Base-by-base conservation (phyloP, 2,888 invertebrate species). In the Anagyrus pseudococci region DNA sequence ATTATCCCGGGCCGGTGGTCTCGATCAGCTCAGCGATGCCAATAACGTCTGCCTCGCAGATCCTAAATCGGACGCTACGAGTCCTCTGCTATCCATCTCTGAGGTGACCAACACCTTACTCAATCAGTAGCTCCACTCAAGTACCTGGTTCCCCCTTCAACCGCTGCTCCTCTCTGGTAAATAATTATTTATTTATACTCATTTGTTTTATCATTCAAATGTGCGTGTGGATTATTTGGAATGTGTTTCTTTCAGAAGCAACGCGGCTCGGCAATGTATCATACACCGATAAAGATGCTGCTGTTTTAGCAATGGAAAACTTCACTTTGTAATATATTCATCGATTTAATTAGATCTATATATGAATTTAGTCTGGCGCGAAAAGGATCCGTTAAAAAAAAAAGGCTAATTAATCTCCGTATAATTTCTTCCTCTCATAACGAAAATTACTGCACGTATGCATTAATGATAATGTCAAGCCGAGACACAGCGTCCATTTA, bases 31-130 rank as follows among this genome's bases (percentile, higher is more conserved):
- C 61, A 49, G 59, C 56, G 68, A 63, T 68, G 69, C 70, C 71
- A 79, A 74, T 77, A 75, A 82, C 78, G 79, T 82, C 73, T 83
- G 84, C 79, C 79, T 82, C 76, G 49, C 77, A 76, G 79, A 79
- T 77, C 78, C 83, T 77, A 82, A 83, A 77, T 78, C 85, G 76
- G 83, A 81, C 81, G 74, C 80, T 84, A 85, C 87, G 84, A 89
- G 88, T 86, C 88, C 89, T 84, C 75, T 89, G 85, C 77, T 89
- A 84, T 89, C 89, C 84, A 89, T 90, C 85, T 87, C 89, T 82
- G 89, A 90, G 86, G 89, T 90, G 84, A 90, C 89, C 76, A 89
- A 89, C 83, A 88, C 89, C 74, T 80, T 89, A 77, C 84, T 90
- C 80, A 88, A 88, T 81, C 88, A 88, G 78, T 87, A 83, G 53